Evolutionary conservation across 2,888 invertebrate species (phyloP).

Genomic region (Tiliacea aurago): DNA sequence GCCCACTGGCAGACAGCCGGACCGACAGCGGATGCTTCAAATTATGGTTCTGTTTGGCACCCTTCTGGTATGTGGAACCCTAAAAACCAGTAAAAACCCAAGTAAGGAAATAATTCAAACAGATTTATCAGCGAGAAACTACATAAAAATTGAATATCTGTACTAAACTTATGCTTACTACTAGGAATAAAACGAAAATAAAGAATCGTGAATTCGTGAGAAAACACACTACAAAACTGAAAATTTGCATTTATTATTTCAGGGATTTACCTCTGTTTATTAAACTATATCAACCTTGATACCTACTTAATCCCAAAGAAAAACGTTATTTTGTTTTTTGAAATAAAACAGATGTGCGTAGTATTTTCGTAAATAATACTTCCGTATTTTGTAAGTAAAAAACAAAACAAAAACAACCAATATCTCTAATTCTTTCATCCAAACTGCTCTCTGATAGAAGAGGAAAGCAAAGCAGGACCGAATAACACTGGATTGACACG

Average conservation of each 20-base stretch:
- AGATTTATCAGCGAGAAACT: conserved; percentile 36
- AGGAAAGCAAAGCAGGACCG: background rate
- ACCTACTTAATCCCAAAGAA: conserved; percentile 9
- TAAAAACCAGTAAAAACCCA: background rate
- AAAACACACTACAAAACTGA: conserved; percentile 9
- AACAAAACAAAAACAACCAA: background rate
- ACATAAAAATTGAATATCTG: conserved; percentile 19
- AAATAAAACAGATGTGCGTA: conserved; percentile 4
- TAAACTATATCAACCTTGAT: conserved; percentile 53
- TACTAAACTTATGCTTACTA: conserved; percentile 15
- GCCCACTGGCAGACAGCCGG: no score
- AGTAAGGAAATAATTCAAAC: conserved; percentile 20
- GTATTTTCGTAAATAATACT: conserved; percentile 7
- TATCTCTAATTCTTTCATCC: background rate
- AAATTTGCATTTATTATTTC: conserved; percentile 11
- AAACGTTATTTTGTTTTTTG: conserved; percentile 14
- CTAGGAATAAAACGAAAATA: conserved; percentile 25
- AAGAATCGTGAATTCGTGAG: conserved; percentile 7
- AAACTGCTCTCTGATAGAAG: background rate
- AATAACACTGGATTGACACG: background rate
- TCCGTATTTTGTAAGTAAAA: conserved; percentile 15
- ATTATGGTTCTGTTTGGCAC: no score
- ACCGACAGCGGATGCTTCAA: no score
- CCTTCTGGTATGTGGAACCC: no score
- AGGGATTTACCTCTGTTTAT: conserved; percentile 30